phyloP scores from a whole-genome alignment of 2,113 vertebrate species.

The Cottus gobio region DNA sequence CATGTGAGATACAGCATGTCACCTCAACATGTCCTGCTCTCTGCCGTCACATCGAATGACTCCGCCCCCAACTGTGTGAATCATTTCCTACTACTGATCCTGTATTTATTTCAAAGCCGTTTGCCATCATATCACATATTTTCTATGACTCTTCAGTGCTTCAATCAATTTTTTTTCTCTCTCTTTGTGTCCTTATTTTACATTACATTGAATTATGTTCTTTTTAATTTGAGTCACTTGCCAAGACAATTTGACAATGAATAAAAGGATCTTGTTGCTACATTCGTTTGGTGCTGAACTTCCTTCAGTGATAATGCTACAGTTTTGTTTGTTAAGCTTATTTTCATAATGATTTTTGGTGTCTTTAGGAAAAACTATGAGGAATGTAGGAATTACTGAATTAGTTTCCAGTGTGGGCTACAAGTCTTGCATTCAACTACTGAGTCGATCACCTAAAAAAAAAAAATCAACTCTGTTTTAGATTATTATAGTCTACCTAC shows the following conservation, averaged over 20 bases:
- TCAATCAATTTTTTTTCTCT: background rate
- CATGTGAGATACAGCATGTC: constrained; percentile 60
- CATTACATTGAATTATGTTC: constrained; percentile 14
- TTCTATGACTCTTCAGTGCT: constrained; percentile 1
- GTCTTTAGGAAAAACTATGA: constrained; percentile 41
- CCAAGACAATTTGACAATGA: constrained; percentile 42
- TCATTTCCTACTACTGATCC: constrained; percentile 13
- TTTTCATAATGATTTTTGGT: constrained; percentile 38
- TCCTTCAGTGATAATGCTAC: constrained; percentile 19
- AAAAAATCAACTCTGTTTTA: background rate
- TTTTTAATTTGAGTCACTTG: constrained; percentile 17
- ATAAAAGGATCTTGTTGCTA: constrained; percentile 13
- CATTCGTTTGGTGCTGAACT: background rate
- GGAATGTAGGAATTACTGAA: background rate
- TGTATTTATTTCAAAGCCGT: constrained; percentile 61
- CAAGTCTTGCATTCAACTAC: background rate
- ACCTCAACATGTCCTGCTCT: constrained; percentile 16
- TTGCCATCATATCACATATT: constrained; percentile 7
- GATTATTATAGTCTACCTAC: background rate
- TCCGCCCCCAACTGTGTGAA: background rate
- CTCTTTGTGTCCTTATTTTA: background rate
- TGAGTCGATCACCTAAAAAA: background rate
- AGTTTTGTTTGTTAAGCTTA: constrained; percentile 30
- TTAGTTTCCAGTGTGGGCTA: constrained; percentile 18
- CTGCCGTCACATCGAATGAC: constrained; percentile 14